A percentile compares a stretch with the other conserved stretches of the same genome.
phyloP scores from a whole-genome alignment of 2,888 invertebrate species.

The Phortica okadai region DNA sequence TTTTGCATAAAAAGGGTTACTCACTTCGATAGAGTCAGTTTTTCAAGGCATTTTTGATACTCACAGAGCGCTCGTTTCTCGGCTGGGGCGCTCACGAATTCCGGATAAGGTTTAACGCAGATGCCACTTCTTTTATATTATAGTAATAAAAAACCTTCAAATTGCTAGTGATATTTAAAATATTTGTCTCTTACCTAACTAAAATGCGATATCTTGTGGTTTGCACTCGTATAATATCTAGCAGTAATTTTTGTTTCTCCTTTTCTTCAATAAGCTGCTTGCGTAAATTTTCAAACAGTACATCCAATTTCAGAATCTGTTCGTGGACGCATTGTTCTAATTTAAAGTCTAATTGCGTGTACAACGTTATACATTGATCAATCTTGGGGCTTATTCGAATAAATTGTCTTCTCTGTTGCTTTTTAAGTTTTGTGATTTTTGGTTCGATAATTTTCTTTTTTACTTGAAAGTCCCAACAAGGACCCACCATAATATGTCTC shows the following conservation, averaged over 20 bases:
- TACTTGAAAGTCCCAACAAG: slow-evolving; percentile 60
- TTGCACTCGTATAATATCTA: slow-evolving; percentile 54
- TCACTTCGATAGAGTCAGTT: slow-evolving; percentile 63
- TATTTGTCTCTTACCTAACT: slow-evolving; percentile 24
- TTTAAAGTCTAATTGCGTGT: slow-evolving; percentile 60
- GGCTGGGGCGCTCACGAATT: slow-evolving; percentile 59
- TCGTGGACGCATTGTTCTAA: slow-evolving; percentile 63
- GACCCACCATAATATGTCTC: slow-evolving; percentile 42
- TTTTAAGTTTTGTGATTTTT: slow-evolving; percentile 16
- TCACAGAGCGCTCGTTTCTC: slow-evolving; percentile 56
- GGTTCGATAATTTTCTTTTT: neutral
- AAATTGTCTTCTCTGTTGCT: neutral
- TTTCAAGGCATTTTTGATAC: slow-evolving; percentile 55
- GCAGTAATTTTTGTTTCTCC: slow-evolving; percentile 43
- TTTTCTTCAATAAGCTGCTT: slow-evolving; percentile 43
- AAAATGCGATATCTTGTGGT: slow-evolving; percentile 55
- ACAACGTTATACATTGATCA: slow-evolving; percentile 54
- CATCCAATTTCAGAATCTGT: slow-evolving; percentile 58
- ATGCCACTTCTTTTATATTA: slow-evolving; percentile 42
- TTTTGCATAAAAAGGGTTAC: neutral
- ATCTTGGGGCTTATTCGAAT: slow-evolving; percentile 48
- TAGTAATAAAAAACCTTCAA: slow-evolving; percentile 2
- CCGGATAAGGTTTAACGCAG: slow-evolving; percentile 65
- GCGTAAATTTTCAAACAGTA: slow-evolving; percentile 42
- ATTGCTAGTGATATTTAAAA: neutral